Conservation (phyloP, 2,797 vertebrate species). For the Xyrichtys novacula region DNA sequence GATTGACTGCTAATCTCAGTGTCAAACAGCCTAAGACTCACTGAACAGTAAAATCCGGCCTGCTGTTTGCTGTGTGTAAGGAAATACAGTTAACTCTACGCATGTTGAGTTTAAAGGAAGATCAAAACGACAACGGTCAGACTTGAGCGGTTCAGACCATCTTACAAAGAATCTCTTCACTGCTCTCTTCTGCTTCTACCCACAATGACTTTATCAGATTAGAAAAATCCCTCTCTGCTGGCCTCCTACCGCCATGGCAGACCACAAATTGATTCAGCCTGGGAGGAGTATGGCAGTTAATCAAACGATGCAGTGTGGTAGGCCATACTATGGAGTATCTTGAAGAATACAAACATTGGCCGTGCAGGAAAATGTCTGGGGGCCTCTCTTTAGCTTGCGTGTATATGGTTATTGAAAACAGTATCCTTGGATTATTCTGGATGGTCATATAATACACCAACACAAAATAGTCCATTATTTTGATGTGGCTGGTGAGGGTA, state of each 20-base stretch:
- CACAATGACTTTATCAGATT: constrained; percentile 75
- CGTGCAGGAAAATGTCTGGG: constrained; percentile 46
- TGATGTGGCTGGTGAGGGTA: neutral
- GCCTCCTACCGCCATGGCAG: constrained; percentile 62
- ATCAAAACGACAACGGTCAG: constrained; percentile 55
- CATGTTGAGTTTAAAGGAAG: constrained; percentile 29
- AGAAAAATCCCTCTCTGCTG: constrained; percentile 64
- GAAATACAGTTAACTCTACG: constrained; percentile 22
- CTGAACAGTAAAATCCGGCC: constrained; percentile 6
- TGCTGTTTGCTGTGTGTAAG: constrained; percentile 27
- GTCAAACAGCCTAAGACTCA: constrained; percentile 10
- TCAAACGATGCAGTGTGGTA: constrained; percentile 53
- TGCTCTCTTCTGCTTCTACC: constrained; percentile 57
- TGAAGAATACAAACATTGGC: constrained; percentile 43
- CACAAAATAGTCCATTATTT: too few species aligned
- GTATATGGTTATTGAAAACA: neutral
- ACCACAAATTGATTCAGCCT: constrained; percentile 63
- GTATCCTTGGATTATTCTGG: neutral
- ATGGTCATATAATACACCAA: neutral
- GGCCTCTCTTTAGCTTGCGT: neutral
- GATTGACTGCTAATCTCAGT: constrained; percentile 7
- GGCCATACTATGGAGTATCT: constrained; percentile 39
- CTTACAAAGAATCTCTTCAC: constrained; percentile 77
- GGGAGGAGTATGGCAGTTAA: constrained; percentile 45
- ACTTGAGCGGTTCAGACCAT: constrained; percentile 41